These are phyloP conservation scores for Ophion ellenae DNA, from an alignment of 2,888 invertebrate species.

Conservation along the genomic window DNA sequence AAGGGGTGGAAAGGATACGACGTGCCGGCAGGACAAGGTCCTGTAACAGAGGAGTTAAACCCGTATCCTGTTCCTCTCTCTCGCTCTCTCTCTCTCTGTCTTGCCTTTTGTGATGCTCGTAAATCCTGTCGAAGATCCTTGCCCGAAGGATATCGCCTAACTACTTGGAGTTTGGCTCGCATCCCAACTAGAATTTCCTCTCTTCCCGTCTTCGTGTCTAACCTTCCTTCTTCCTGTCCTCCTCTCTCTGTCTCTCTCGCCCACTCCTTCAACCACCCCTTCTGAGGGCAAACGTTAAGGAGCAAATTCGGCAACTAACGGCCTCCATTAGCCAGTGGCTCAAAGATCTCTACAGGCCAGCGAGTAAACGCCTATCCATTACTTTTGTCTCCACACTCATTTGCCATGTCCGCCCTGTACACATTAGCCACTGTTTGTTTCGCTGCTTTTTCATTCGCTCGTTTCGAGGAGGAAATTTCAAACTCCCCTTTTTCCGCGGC, in stretches of 20 bases:
- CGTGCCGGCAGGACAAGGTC: conserved; percentile 41
- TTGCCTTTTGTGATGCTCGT: conserved; percentile 59
- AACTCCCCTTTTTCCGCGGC: too few species aligned
- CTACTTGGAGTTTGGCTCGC: conserved; percentile 64
- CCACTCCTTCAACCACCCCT: conserved; percentile 6
- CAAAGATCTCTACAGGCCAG: conserved; percentile 47
- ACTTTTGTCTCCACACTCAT: conserved; percentile 21
- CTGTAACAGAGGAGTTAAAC: conserved; percentile 48
- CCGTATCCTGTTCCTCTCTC: conserved; percentile 55
- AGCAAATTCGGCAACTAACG: conserved; percentile 59
- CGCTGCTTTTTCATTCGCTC: background rate
- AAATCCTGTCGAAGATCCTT: conserved; percentile 69
- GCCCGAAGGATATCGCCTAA: conserved; percentile 65
- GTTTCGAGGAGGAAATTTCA: background rate
- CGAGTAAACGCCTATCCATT: conserved; percentile 33
- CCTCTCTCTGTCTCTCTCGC: conserved; percentile 7
- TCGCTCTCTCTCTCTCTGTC: conserved; percentile 38
- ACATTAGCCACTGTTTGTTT: background rate
- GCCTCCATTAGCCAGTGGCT: conserved; percentile 64
- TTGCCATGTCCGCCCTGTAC: background rate
- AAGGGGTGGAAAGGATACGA: background rate
- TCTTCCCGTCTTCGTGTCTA: background rate
- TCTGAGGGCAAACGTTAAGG: conserved; percentile 36
- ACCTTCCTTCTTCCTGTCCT: background rate
- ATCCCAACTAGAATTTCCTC: conserved; percentile 46